Percentiles rank a stretch among this genome's conserved stretches.
Conservation (phyloP, 2,888 invertebrate genomes). For the Leptinotarsa juncta region DNA sequence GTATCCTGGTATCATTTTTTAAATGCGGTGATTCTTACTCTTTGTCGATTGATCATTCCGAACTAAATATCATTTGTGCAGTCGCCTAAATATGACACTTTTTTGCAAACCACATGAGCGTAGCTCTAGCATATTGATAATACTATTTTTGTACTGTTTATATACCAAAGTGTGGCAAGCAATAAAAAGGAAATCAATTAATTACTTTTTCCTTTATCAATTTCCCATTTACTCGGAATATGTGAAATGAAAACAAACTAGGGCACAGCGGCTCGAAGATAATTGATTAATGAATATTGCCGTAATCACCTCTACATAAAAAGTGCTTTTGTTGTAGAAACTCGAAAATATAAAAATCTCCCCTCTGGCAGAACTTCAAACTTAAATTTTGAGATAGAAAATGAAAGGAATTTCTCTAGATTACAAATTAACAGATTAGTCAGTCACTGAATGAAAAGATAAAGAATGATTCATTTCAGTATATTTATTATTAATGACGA, state of each 20-base stretch:
- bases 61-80: too few species aligned
- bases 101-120: too few species aligned
- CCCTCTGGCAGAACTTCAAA: not conserved
- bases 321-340: not conserved
- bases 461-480: too few species aligned
- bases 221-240: constrained; percentile 8
- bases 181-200: constrained; percentile 29
- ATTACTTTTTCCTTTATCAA: constrained; percentile 36
- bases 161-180: constrained; percentile 2
- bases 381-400: not conserved
- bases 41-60: too few species aligned
- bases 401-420: too few species aligned
- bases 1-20: too few species aligned
- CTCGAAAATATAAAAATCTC: not conserved
- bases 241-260: constrained; percentile 2
- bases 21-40: too few species aligned
- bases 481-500: too few species aligned
- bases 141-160: not conserved
- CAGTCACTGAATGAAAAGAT: too few species aligned
- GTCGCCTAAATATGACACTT: too few species aligned
- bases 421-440: too few species aligned
- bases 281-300: not conserved
- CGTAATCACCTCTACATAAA: not conserved
- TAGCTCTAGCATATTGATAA: too few species aligned
- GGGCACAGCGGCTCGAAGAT: not conserved